These are phyloP conservation scores for Oscarella lobularis DNA, from an alignment of 37 sponge, comb jelly and placozoan species.

Conservation along the genomic window DNA sequence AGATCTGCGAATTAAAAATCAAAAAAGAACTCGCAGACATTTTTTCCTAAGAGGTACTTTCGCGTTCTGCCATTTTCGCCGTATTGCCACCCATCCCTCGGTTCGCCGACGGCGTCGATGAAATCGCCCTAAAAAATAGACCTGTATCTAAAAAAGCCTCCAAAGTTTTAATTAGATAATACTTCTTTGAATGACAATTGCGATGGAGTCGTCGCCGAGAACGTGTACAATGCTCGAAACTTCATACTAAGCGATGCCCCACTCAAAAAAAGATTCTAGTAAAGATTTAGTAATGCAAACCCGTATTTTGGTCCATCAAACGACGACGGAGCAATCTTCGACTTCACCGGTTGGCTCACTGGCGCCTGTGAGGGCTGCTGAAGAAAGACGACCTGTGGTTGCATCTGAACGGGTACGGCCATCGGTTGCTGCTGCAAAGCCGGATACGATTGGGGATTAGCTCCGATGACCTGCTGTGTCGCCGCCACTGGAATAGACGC, in stretches of 20 bases:
- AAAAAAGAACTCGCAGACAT: neutral
- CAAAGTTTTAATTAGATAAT: no score
- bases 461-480: no score
- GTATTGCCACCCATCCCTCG: conserved; percentile 65
- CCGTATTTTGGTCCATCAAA: neutral
- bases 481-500: no score
- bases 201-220: no score
- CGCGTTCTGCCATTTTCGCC: conserved; percentile 46
- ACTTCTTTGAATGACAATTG: no score
- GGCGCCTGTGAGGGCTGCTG: no score
- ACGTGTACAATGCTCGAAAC: neutral
- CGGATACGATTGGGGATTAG: no score
- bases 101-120: conserved; percentile 47
- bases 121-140: conserved; percentile 57
- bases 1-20: conserved; percentile 5
- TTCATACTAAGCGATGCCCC: neutral
- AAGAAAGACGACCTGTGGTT: neutral
- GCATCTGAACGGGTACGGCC: neutral
- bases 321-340: neutral
- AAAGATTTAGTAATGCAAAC: neutral
- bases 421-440: neutral
- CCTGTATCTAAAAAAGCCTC: no score
- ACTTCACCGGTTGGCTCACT: neutral
- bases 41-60: conserved; percentile 16
- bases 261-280: neutral